Percentiles rank a stretch among this genome's conserved stretches.
Evolutionary conservation across 2,888 invertebrate species (phyloP).

Genomic region (Falcaria lacertinaria): DNA sequence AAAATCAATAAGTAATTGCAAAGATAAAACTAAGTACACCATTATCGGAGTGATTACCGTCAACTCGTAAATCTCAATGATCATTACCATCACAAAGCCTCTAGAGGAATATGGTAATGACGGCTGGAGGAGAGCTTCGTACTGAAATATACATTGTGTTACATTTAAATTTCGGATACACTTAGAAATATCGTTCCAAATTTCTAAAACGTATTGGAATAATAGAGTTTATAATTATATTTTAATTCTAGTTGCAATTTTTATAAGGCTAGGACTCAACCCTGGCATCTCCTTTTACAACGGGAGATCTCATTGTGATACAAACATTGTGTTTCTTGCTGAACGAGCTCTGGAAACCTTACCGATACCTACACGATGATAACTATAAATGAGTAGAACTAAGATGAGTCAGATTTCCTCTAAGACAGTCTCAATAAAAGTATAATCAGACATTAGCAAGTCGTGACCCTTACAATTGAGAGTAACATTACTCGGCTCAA

Average conservation of each 20-base stretch:
- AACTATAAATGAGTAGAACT: too few species aligned
- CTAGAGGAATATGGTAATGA: constrained; percentile 22
- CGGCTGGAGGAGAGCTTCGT: neutral
- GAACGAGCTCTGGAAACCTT: too few species aligned
- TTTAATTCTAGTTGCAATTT: too few species aligned
- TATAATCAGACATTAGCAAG: constrained; percentile 2
- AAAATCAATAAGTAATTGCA: neutral
- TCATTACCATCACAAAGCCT: constrained; percentile 30
- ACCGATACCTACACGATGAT: too few species aligned
- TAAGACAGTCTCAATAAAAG: neutral
- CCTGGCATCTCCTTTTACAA: too few species aligned
- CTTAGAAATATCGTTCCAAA: neutral
- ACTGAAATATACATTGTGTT: constrained; percentile 7
- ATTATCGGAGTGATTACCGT: neutral
- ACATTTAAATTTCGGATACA: neutral
- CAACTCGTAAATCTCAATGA: constrained; percentile 8
- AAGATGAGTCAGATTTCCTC: too few species aligned
- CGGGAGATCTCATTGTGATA: too few species aligned
- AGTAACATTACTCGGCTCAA: constrained; percentile 16
- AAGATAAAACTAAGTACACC: neutral
- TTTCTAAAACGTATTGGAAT: too few species aligned
- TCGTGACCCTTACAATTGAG: constrained; percentile 29
- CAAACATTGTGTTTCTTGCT: too few species aligned
- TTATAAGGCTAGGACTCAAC: too few species aligned
- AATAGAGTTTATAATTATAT: too few species aligned